Base-by-base conservation (phyloP, 2,797 vertebrate species). In the Atherinosoma microstoma region DNA sequence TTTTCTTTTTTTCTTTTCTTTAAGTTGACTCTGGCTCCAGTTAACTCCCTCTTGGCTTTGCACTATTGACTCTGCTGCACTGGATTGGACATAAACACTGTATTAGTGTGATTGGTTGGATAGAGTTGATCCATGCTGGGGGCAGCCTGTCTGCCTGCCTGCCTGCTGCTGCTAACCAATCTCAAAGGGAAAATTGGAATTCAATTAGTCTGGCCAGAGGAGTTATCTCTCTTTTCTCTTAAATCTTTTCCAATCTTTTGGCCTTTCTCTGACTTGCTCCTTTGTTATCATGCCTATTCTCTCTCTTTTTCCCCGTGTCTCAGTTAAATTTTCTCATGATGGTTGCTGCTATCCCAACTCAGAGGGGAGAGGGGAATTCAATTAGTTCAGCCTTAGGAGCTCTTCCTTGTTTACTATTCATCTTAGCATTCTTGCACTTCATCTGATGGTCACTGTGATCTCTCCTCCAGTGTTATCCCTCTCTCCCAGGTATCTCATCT, bases 81-180 rank as follows among this genome's bases (percentile, higher is more conserved):
- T 85, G 84, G 88, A 89, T 89, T 91, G 91, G 84, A 89, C 84
- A 87, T 90, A 88, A 88, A 90, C 84, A 91, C 82, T 91, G 90
- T 91, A 92, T 93, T 93, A 90, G 89, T 86, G 89, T 90, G 92
- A 93, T 91, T 92, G 89, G 89, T 85, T 88, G 86, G 85, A 85
- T 79, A 66, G 84, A 84, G 86, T 85, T 85, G 90, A 91, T 91
- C 88, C 86, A 84, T 77, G 86, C 88, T 83, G 56, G 83, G 80
- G 87, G 84, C 84, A 83, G 87, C 80, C 87, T 82, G 88, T 87
- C 89, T 87, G 88, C 82, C 79, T 84, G 82, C 83, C 86, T 89
- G 82, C 78, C 71, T 86, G 67, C 69, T 86, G 69, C 84, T 86
- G 75, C 87, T 87, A 89, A 92, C 89, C 90, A 91, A 92, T 92